A percentile compares a stretch with the other conserved stretches of the same genome.
phyloP scores from a whole-genome alignment of 2,797 vertebrate species.

The Cynodonichthys magdalenae region DNA sequence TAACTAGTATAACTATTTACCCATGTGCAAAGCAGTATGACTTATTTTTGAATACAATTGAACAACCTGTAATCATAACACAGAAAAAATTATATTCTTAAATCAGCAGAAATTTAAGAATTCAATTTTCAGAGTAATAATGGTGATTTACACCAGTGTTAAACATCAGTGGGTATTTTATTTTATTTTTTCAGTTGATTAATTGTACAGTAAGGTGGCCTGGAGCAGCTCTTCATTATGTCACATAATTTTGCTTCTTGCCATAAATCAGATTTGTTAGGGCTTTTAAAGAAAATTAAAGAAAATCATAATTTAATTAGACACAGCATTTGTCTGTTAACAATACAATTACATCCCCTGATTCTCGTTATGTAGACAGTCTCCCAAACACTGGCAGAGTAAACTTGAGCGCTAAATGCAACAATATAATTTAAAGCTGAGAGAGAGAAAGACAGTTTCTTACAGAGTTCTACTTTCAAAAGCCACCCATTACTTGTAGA shows the following conservation, averaged over 20 bases:
- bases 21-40: not conserved
- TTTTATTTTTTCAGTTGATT: constrained; percentile 33
- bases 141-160: constrained; percentile 11
- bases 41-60: not conserved
- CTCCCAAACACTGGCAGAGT: constrained; percentile 38
- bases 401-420: constrained; percentile 49
- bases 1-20: not conserved
- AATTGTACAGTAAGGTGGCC: constrained; percentile 30
- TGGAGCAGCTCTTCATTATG: constrained; percentile 22
- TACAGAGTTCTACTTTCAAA: constrained; percentile 86
- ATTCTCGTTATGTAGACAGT: constrained; percentile 27
- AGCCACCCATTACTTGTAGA: constrained; percentile 88
- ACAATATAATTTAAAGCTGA: constrained; percentile 51
- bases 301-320: constrained; percentile 37
- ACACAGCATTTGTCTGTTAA: constrained; percentile 21
- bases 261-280: constrained; percentile 9
- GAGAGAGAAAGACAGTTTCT: constrained; percentile 54
- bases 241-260: constrained; percentile 22
- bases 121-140: constrained; percentile 25
- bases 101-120: constrained; percentile 20
- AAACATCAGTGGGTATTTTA: constrained; percentile 11
- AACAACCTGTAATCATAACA: not conserved
- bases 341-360: constrained; percentile 9
- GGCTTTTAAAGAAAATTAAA: constrained; percentile 14
- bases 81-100: not conserved